These are phyloP conservation scores for Megaceryle torquata DNA, from an alignment of 2,113 vertebrate genomes.

Conservation along the genomic window DNA sequence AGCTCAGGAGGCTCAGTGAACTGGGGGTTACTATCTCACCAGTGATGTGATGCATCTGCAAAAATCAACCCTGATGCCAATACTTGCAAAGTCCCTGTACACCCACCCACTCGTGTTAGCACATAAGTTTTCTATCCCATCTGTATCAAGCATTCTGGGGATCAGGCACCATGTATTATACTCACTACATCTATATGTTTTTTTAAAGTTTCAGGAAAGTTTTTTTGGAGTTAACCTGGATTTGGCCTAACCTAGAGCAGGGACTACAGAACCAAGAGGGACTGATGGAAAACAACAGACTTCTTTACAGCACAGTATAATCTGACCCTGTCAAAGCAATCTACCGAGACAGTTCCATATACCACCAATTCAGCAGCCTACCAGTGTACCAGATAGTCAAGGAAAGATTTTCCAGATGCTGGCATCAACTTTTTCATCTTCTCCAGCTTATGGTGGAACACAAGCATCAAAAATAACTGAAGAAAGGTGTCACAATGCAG, in stretches of 20 bases:
- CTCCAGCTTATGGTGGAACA: not conserved
- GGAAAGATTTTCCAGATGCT: not conserved
- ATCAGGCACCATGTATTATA: not conserved
- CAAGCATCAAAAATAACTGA: not conserved
- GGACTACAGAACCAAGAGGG: not conserved
- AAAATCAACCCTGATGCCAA: not conserved
- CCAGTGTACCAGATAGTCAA: not conserved
- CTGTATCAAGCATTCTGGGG: not conserved
- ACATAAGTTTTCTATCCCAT: not conserved
- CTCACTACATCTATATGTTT: not conserved
- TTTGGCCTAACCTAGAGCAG: not conserved
- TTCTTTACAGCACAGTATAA: not conserved
- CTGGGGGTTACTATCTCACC: not conserved
- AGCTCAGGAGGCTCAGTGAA: not conserved
- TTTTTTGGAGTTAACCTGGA: not conserved
- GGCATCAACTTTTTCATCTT: not conserved
- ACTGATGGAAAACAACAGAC: not conserved
- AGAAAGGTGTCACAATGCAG: not conserved
- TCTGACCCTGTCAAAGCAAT: not conserved
- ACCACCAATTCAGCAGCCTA: not conserved
- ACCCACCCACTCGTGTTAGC: not conserved
- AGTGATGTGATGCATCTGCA: not conserved
- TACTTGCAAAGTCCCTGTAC: not conserved
- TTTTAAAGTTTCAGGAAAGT: not conserved
- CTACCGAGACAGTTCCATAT: not conserved